A percentile compares a stretch with the other conserved stretches of the same genome.
Evolutionary conservation across 2,888 invertebrate species (phyloP).

Genomic region (Chironomus riparius): DNA sequence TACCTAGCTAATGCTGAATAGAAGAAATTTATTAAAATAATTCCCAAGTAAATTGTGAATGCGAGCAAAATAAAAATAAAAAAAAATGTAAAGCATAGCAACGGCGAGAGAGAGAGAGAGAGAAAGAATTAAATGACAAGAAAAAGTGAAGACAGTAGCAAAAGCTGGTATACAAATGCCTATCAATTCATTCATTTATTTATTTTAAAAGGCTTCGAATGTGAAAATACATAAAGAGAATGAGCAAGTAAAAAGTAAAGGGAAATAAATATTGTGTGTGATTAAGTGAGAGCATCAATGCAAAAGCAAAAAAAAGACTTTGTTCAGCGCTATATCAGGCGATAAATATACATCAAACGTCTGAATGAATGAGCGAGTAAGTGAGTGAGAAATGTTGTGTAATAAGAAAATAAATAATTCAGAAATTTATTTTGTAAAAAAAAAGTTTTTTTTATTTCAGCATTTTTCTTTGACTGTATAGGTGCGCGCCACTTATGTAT

Average conservation of each 20-base stretch:
- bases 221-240: neutral
- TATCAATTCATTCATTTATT: neutral
- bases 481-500: slow-evolving; percentile 5
- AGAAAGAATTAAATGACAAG: neutral
- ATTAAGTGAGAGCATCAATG: neutral
- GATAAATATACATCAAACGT: neutral
- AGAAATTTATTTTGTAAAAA: slow-evolving; percentile 12
- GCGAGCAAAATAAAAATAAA: neutral
- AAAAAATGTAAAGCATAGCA: neutral
- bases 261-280: neutral
- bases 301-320: neutral
- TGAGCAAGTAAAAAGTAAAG: neutral
- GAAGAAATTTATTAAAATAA: neutral
- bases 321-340: neutral
- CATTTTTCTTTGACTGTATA: neutral
- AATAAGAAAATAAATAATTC: slow-evolving; percentile 24
- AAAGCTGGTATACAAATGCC: neutral
- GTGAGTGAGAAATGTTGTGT: slow-evolving; percentile 19
- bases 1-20: neutral
- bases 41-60: neutral
- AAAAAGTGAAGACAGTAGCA: neutral
- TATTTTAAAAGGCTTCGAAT: neutral
- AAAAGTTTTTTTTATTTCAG: neutral
- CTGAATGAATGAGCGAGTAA: neutral
- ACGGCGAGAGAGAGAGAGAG: no score